Percentiles rank a stretch among this genome's conserved stretches.
Conservation (phyloP, 1,140 invertebrate species). For the Daktulosphaira vitifoliae region DNA sequence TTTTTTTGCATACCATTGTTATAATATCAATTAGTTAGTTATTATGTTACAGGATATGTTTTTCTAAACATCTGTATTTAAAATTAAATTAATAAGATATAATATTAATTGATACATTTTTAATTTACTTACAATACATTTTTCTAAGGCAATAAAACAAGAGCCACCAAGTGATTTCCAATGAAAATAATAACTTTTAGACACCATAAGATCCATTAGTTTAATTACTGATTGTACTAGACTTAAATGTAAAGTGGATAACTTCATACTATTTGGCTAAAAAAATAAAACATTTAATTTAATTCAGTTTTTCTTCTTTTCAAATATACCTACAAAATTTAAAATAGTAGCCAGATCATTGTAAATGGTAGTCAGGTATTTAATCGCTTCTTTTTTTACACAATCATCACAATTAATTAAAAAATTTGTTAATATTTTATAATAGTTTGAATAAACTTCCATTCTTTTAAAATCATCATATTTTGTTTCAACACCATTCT, state of each 20-base stretch:
- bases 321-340: slow-evolving; percentile 18
- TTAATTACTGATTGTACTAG: slow-evolving; percentile 10
- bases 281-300: background rate
- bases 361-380: slow-evolving; percentile 17
- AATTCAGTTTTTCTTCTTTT: background rate
- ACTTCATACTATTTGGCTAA: slow-evolving; percentile 18
- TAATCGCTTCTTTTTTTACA: slow-evolving; percentile 21
- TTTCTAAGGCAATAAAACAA: slow-evolving; percentile 7
- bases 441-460: slow-evolving; percentile 21
- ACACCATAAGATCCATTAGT: slow-evolving; percentile 18
- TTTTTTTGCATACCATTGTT: too few relatives aligned
- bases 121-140: slow-evolving; percentile 24
- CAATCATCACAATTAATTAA: slow-evolving; percentile 7
- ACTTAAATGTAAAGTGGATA: slow-evolving; percentile 17
- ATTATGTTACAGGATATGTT: too few relatives aligned
- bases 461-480: slow-evolving; percentile 9
- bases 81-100: background rate
- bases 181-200: slow-evolving; percentile 23
- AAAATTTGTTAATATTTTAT: slow-evolving; percentile 14
- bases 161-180: slow-evolving; percentile 19
- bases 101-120: background rate
- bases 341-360: slow-evolving; percentile 1
- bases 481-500: slow-evolving; percentile 6
- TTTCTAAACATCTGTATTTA: background rate
- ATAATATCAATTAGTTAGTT: too few relatives aligned